A percentile compares a stretch with the other conserved stretches of the same genome.
phyloP scores from a whole-genome alignment of 2,888 invertebrate genomes.

The Melanotus villosus region DNA sequence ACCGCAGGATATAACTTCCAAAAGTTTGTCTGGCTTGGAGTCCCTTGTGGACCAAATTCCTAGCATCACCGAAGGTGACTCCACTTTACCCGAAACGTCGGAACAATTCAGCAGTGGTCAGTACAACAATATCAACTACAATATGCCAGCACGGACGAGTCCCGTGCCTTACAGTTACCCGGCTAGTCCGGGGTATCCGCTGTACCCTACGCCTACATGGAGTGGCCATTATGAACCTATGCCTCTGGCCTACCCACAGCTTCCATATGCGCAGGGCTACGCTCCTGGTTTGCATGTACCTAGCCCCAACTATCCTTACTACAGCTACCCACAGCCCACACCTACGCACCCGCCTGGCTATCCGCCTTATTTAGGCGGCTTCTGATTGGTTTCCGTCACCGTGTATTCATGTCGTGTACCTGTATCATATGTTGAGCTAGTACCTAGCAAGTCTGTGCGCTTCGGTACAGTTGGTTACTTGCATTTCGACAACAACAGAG shows the following conservation, averaged over 20 bases:
- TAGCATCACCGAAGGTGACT: constrained; percentile 83
- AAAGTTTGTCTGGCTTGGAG: constrained; percentile 88
- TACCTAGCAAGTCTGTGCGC: constrained; percentile 70
- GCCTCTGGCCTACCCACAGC: constrained; percentile 65
- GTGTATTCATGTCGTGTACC: constrained; percentile 70
- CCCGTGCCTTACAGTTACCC: constrained; percentile 65
- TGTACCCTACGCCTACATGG: constrained; percentile 67
- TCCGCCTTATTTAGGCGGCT: constrained; percentile 67
- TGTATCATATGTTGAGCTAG: constrained; percentile 70
- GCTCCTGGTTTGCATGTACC: constrained; percentile 77
- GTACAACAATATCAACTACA: constrained; percentile 68
- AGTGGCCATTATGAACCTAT: constrained; percentile 68
- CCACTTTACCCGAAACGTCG: constrained; percentile 63
- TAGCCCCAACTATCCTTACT: constrained; percentile 79
- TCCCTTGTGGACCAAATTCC: constrained; percentile 94
- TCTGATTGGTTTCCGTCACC: constrained; percentile 69
- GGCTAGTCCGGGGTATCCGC: constrained; percentile 64
- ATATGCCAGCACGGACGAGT: constrained; percentile 66
- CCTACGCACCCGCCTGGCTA: constrained; percentile 67
- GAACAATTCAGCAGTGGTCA: constrained; percentile 58
- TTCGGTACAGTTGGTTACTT: constrained; percentile 69
- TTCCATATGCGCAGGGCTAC: constrained; percentile 65
- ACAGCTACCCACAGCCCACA: constrained; percentile 67
- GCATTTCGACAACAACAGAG: constrained; percentile 69
- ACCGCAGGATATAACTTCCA: constrained; percentile 85